A percentile compares a stretch with the other conserved stretches of the same genome.
phyloP scores from a whole-genome alignment of 2,797 vertebrate species.

The Lerista edwardsae region DNA sequence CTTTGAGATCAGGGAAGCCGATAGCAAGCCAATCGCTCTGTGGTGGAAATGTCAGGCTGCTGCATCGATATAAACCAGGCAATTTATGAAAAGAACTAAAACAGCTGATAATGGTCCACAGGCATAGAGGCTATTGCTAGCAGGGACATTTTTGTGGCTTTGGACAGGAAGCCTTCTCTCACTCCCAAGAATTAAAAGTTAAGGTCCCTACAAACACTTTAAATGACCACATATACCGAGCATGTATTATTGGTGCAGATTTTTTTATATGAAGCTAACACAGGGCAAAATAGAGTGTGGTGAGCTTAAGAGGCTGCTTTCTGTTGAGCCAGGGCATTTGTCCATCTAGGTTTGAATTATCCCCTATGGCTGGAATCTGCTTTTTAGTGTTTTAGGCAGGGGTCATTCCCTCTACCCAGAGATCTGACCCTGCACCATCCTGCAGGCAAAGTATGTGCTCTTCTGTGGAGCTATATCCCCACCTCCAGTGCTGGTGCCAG shows the following conservation, averaged over 20 bases:
- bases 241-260: neutral
- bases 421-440: no score
- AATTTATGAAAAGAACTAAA: neutral
- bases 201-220: neutral
- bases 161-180: neutral
- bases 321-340: no score
- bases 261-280: accelerated
- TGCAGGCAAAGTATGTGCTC: no score
- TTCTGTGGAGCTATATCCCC: no score
- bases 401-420: no score
- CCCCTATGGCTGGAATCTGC: no score
- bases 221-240: neutral
- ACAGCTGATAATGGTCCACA: neutral
- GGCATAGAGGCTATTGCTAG: neutral
- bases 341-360: no score
- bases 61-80: neutral
- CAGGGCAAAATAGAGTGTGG: neutral
- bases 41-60: neutral
- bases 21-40: neutral
- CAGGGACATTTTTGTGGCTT: neutral
- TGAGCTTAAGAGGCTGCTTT: no score
- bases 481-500: no score
- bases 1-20: neutral
- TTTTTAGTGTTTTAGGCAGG: no score
- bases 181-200: neutral